phyloP scores from a whole-genome alignment of 2,113 vertebrate species.

The Panthera tigris region DNA sequence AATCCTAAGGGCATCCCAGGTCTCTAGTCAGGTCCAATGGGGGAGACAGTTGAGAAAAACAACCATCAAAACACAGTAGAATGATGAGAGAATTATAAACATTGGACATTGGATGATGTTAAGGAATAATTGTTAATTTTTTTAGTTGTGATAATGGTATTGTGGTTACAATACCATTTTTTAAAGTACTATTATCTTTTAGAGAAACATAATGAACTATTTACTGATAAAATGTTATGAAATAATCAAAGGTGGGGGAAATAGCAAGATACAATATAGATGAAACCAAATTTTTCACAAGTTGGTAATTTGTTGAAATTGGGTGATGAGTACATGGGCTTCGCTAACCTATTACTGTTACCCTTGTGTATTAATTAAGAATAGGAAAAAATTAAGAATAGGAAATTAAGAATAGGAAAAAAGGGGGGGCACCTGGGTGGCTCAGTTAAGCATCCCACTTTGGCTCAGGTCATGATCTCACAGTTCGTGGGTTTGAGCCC shows the following conservation, averaged over 20 bases:
- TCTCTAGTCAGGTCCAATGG: not conserved
- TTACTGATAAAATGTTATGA: not conserved
- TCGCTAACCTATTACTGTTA: not conserved
- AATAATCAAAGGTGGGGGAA: not conserved
- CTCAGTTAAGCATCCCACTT: no score
- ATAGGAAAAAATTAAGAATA: not conserved
- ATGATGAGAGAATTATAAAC: not conserved
- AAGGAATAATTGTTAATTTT: conserved; percentile 6
- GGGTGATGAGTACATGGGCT: not conserved
- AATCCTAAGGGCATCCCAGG: not conserved
- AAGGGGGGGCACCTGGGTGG: no score
- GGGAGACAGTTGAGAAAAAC: not conserved
- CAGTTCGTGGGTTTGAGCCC: no score
- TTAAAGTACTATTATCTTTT: not conserved
- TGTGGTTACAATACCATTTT: not conserved
- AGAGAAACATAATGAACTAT: not conserved
- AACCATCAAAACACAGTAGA: not conserved
- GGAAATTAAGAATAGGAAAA: not conserved
- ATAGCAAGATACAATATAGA: not conserved
- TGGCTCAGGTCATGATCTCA: no score
- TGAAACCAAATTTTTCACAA: not conserved
- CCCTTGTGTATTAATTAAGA: not conserved
- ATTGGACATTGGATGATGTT: not conserved
- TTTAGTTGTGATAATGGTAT: not conserved
- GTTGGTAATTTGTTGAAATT: not conserved